These are phyloP conservation scores for Bombylius discolor DNA, from an alignment of 2,888 invertebrate genomes.

Conservation along the genomic window DNA sequence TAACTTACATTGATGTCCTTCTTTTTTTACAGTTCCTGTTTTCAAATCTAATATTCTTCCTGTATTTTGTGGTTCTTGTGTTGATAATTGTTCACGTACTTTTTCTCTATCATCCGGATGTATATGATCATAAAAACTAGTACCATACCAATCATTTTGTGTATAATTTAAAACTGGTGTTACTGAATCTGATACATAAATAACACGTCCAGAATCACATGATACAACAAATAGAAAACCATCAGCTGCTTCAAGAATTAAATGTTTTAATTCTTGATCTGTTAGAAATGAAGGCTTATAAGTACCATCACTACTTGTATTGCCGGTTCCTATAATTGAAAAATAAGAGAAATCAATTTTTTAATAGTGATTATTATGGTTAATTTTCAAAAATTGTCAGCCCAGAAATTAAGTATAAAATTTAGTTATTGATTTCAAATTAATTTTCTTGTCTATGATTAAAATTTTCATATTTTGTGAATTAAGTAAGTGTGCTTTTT, in stretches of 20 bases:
- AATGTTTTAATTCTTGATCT: slow-evolving; percentile 96
- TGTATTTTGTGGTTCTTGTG: slow-evolving; percentile 90
- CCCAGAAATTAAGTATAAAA: no score
- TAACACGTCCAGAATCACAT: slow-evolving; percentile 92
- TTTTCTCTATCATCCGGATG: slow-evolving; percentile 97
- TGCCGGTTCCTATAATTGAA: slow-evolving; percentile 69
- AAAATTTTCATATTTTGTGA: no score
- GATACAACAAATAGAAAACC: slow-evolving; percentile 76
- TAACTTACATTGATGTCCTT: slow-evolving; percentile 88
- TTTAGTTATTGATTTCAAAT: no score
- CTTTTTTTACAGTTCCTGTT: slow-evolving; percentile 97
- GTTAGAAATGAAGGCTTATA: slow-evolving; percentile 98
- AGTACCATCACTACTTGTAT: slow-evolving; percentile 90
- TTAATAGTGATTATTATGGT: no score
- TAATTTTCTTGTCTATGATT: no score
- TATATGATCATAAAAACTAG: slow-evolving; percentile 88
- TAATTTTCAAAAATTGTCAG: no score
- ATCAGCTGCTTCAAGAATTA: slow-evolving; percentile 97
- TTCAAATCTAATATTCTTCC: slow-evolving; percentile 94
- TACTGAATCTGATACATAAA: slow-evolving; percentile 97
- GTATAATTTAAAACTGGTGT: slow-evolving; percentile 94
- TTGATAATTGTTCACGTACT: slow-evolving; percentile 92
- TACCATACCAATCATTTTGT: slow-evolving; percentile 96
- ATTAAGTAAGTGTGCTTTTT: no score
- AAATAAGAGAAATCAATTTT: background rate